Conservation (phyloP, 2,888 invertebrate genomes). For the Punctoribates punctum region DNA sequence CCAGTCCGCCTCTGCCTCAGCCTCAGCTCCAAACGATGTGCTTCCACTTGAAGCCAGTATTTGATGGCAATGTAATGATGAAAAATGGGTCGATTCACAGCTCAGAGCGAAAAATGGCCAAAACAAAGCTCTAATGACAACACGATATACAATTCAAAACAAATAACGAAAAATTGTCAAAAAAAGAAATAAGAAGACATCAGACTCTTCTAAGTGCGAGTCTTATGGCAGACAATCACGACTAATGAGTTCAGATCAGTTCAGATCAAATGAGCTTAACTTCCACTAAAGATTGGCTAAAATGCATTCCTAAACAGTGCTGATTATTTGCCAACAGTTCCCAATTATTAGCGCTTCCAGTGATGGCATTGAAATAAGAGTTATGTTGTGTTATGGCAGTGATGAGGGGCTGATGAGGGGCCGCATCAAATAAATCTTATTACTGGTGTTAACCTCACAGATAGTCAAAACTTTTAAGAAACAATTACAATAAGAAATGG, state of each 20-base stretch:
- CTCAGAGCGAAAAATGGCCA: background rate
- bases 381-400: background rate
- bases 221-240: background rate
- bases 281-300: background rate
- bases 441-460: background rate
- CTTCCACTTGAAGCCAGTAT: background rate
- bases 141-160: background rate
- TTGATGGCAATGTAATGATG: slow-evolving; percentile 20
- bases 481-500: slow-evolving; percentile 39
- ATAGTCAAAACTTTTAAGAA: slow-evolving; percentile 40
- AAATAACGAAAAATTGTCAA: background rate
- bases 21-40: background rate
- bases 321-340: background rate
- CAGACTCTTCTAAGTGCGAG: too few species aligned
- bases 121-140: slow-evolving; percentile 14
- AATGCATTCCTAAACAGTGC: background rate
- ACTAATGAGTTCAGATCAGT: slow-evolving; percentile 2
- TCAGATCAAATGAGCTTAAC: background rate
- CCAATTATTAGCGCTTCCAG: background rate
- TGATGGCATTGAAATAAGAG: slow-evolving; percentile 18
- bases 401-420: background rate
- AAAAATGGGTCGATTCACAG: background rate
- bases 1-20: background rate
- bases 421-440: background rate
- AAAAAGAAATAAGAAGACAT: too few species aligned